Conservation (phyloP, 2,888 invertebrate genomes). For the Drosophila paramelanica region DNA sequence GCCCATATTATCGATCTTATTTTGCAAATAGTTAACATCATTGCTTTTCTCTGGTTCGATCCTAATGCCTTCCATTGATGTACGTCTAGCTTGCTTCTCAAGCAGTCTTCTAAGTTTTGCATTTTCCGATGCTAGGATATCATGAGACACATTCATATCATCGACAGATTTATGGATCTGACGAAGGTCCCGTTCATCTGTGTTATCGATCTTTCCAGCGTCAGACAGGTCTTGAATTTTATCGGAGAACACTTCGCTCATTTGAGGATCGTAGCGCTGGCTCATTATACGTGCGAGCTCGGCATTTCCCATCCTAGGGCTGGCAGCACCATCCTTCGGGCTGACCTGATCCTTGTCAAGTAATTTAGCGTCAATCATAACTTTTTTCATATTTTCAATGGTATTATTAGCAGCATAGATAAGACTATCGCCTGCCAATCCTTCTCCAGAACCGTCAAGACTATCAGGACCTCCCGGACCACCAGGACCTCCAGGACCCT, state of each 20-base stretch:
- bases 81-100: conserved; percentile 74
- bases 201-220: conserved; percentile 64
- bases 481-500: not conserved
- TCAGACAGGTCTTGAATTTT: conserved; percentile 71
- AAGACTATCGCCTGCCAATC: conserved; percentile 71
- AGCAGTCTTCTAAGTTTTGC: conserved; percentile 69
- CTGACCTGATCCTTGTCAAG: conserved; percentile 60
- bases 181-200: conserved; percentile 72
- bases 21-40: conserved; percentile 76
- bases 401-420: conserved; percentile 68
- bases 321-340: conserved; percentile 59
- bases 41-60: conserved; percentile 69
- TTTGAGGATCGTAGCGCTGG: conserved; percentile 64
- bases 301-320: conserved; percentile 58
- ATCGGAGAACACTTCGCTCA: conserved; percentile 57
- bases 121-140: conserved; percentile 79
- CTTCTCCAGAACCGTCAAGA: conserved; percentile 8
- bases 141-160: conserved; percentile 74
- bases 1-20: conserved; percentile 69
- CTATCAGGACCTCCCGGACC: not conserved
- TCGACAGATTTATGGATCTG: conserved; percentile 69
- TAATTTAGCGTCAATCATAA: conserved; percentile 66
- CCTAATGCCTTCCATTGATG: conserved; percentile 53
- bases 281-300: conserved; percentile 70
- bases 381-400: conserved; percentile 65